phyloP scores from a whole-genome alignment of 2,113 vertebrate species.

The Indri indri region DNA sequence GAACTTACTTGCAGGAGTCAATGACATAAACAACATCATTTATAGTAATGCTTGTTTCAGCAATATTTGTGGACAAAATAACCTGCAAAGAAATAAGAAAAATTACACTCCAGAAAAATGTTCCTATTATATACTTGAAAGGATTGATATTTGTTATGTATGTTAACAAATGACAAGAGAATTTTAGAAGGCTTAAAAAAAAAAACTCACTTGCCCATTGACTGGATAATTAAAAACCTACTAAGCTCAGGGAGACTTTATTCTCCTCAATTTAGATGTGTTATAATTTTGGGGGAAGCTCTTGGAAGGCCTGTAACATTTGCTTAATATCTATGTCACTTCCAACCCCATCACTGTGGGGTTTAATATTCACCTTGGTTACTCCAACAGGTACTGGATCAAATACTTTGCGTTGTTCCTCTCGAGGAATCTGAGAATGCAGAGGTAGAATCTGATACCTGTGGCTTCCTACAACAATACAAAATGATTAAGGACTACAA shows the following conservation, averaged over 20 bases:
- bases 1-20: constrained; percentile 98
- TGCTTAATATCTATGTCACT: not conserved
- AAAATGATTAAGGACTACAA: not conserved
- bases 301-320: not conserved
- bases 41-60: constrained; percentile 98
- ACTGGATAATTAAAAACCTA: not conserved
- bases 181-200: not conserved
- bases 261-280: not conserved
- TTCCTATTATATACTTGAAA: not conserved
- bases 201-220: not conserved
- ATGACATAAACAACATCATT: constrained; percentile 98
- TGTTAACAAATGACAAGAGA: not conserved
- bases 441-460: constrained; percentile 93
- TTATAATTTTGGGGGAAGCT: not conserved
- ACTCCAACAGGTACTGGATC: constrained; percentile 91
- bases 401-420: constrained; percentile 95
- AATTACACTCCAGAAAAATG: not conserved
- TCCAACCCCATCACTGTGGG: not conserved
- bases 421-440: constrained; percentile 96
- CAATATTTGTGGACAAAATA: constrained; percentile 98
- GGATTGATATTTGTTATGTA: not conserved
- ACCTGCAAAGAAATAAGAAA: constrained; percentile 84
- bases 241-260: not conserved
- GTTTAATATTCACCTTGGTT: constrained; percentile 85
- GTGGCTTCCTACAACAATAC: constrained; percentile 84